These are phyloP conservation scores for Crocuta crocuta DNA, from an alignment of 2,113 vertebrate genomes.

Conservation along the genomic window DNA sequence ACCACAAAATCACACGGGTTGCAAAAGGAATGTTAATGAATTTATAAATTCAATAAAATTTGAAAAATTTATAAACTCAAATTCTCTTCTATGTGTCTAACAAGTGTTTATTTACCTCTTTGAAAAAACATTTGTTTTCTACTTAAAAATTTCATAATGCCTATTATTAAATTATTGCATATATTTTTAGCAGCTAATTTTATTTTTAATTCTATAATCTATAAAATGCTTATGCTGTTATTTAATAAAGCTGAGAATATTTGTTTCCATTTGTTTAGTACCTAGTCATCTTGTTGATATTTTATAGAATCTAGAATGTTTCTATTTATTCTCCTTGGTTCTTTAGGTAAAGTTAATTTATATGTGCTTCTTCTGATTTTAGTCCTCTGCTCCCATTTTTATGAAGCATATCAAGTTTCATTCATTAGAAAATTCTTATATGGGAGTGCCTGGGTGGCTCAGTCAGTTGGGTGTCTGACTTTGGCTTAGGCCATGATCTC, in stretches of 20 bases:
- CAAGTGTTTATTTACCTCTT: not conserved
- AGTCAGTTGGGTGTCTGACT: too few relatives aligned
- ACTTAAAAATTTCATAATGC: not conserved
- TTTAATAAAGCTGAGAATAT: not conserved
- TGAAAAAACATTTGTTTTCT: not conserved
- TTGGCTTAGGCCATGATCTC: too few relatives aligned
- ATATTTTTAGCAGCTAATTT: not conserved
- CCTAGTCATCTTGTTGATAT: not conserved
- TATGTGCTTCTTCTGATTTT: not conserved
- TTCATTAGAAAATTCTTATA: slow-evolving; percentile 69
- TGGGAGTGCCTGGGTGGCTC: not conserved
- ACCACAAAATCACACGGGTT: not conserved
- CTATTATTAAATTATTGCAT: not conserved
- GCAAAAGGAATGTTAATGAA: not conserved
- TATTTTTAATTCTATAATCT: not conserved
- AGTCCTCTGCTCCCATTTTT: slow-evolving; percentile 19
- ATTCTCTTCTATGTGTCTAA: not conserved
- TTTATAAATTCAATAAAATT: not conserved
- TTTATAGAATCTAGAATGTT: not conserved
- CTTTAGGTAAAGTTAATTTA: not conserved
- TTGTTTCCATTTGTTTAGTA: not conserved
- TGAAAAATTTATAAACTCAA: not conserved
- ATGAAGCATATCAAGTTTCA: slow-evolving; percentile 50
- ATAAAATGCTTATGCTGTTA: not conserved
- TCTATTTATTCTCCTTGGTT: not conserved